Conservation (phyloP, 2,797 vertebrate species). For the Psittacula echo region DNA sequence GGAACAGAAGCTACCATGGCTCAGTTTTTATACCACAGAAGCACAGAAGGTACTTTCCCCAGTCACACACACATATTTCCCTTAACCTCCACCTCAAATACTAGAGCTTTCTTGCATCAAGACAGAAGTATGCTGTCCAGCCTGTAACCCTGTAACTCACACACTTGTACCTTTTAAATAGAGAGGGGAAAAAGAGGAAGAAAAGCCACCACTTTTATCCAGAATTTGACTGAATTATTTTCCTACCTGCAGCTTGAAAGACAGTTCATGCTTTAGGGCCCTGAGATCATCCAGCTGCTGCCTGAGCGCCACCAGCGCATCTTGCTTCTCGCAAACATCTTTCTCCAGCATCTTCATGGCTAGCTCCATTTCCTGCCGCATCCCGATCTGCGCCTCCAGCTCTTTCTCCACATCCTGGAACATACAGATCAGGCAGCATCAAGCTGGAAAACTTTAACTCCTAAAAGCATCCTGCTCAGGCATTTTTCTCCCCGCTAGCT, state of each 20-base stretch:
- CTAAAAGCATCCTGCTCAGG: not conserved
- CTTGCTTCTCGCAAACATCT: slow-evolving; percentile 97
- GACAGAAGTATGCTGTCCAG: not conserved
- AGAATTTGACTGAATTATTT: not conserved
- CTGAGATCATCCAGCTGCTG: slow-evolving; percentile 95
- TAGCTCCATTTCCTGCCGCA: slow-evolving; percentile 99
- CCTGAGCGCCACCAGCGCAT: slow-evolving; percentile 91
- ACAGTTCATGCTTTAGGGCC: slow-evolving; percentile 93
- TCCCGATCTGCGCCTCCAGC: slow-evolving; percentile 95
- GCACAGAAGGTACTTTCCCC: not conserved
- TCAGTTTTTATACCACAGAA: not conserved
- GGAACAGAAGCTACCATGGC: not conserved
- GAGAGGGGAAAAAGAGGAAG: not conserved
- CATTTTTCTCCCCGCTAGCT: not conserved
- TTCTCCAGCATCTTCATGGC: slow-evolving; percentile 99
- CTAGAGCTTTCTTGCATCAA: not conserved
- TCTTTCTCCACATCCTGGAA: slow-evolving; percentile 96
- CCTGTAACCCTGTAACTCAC: not conserved
- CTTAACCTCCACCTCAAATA: not conserved
- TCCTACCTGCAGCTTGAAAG: slow-evolving; percentile 93
- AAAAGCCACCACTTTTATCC: not conserved
- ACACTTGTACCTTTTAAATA: not conserved
- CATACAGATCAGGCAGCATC: not conserved
- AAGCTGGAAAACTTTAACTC: not conserved
- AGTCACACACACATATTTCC: not conserved